phyloP scores from a whole-genome alignment of 2,113 vertebrate species.

The Sciurus niger region DNA sequence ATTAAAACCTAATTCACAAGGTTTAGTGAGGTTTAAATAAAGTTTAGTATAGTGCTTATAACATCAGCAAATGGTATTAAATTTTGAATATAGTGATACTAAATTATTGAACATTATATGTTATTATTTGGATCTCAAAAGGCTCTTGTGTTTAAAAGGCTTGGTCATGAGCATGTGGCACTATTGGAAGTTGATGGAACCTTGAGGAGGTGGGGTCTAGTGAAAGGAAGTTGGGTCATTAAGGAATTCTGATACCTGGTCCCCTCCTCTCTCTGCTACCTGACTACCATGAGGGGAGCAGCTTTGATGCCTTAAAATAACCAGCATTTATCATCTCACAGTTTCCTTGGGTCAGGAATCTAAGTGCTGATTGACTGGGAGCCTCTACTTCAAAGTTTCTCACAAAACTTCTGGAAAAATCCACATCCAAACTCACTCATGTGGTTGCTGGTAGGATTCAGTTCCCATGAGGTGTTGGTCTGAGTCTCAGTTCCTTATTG shows the following conservation, averaged over 20 bases:
- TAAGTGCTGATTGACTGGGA: background rate
- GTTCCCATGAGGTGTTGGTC: background rate
- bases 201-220: background rate
- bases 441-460: conserved; percentile 38
- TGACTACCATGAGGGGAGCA: background rate
- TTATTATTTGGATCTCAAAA: background rate
- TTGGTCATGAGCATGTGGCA: background rate
- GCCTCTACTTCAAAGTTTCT: conserved; percentile 12
- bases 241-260: background rate
- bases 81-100: conserved; percentile 33
- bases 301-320: conserved; percentile 45
- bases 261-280: background rate
- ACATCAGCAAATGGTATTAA: background rate
- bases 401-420: background rate
- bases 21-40: conserved; percentile 43
- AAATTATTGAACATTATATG: conserved; percentile 58
- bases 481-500: conserved; percentile 11
- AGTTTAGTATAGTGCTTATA: conserved; percentile 28
- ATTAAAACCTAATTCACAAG: conserved; percentile 12
- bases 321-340: conserved; percentile 13
- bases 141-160: background rate
- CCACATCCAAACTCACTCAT: conserved; percentile 16
- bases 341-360: conserved; percentile 52
- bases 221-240: background rate
- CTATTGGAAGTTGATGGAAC: background rate